Base-by-base conservation (phyloP, 2,888 invertebrate genomes). In the Monochamus alternatus region DNA sequence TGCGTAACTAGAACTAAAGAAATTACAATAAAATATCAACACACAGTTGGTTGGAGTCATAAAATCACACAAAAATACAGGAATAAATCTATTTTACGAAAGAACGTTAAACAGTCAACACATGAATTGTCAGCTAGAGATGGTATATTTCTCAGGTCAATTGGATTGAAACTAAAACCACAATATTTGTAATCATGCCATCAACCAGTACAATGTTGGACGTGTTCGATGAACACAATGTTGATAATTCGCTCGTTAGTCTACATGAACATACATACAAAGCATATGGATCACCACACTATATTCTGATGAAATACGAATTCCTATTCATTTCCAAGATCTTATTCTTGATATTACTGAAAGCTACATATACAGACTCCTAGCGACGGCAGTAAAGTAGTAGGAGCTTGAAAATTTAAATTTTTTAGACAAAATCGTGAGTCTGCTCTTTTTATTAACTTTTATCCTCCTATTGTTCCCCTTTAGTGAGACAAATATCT, bases 291-390 rank as follows among this genome's bases (percentile, higher is more conserved):
- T 38, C 38, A 38, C 38, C 38, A 7, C 7, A 38, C 38, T 38
- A 38, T 7, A 38, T 38, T 38, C 38, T 4, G 38, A 38, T 5
- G 38, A 38, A 38, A 38, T 38, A 38, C 55, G 32, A 58, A 75
- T 31, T 14, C 69, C 10, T 38, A 58, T 4, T 38, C 38, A 67
- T 74, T 14, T 63, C 22, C 75, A 75, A 75, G 75, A 77, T 44
- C 31, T 76, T 3, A 77, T 75, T 10, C 47, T 72, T 5, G 68
- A 75, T 38, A 63, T 72, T 10, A n/a, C 72, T 9, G 77, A 77
- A 5, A 72, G 75, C 32, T 77, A 55, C 32, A 66, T 72, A 3
- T 72, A 75, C n/a, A 63, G 67, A 12, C 68, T 63, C 22, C 22
- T 22, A 22, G 22, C 22, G 22, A 22, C 1, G 22, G 22, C 22